Evolutionary conservation across 2,113 vertebrate genomes (phyloP), one percentile per base, ranked within the genome.

Genomic region (Malurus melanocephalus): DNA sequence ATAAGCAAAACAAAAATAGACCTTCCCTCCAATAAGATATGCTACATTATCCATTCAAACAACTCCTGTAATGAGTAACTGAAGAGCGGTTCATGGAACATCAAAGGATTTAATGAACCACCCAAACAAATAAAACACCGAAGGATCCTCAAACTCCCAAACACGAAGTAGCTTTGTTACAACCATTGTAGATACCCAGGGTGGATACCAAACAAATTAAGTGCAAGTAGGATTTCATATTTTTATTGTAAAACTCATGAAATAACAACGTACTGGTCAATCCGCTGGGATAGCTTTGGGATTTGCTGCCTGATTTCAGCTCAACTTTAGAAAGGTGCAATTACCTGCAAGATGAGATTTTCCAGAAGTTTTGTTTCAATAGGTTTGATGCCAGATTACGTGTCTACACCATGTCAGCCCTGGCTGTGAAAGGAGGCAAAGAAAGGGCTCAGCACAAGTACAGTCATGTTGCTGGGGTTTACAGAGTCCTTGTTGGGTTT

Each of bases 41-140:
- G 89, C 85, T 85, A 89, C 89, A 94, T 93, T 95, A 87, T 90
- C 81, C 81, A 66, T 93, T 95, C 80, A 82, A 94, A 92, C 72
- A 92, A 42, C 82, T 89, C 80, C 68, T 71, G 0, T 91, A 92
- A 92, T 83, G 87, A 87, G 91, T 38, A 94, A 87, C 75, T 7
- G 13, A 93, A 53, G 82, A 93, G 74, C 2, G 24, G 85, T 71
- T 80, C 75, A 77, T 92, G 89, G 76, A 80, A 91, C 94, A 92
- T 95, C 91, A 92, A 93, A 91, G 45, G 40, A 38, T 85, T 91
- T 95, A 92, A 96, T 94, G 93, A 92, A 71, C 91, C 91, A 64
- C 89, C 40, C 72, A 92, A 91, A 95, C 79, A 87, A 95, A 80
- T 56, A 83, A 61, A 91, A 83, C 43, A 64, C 32, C 9, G 24